These are phyloP conservation scores for Athripsodes cinereus DNA, from an alignment of 2,888 invertebrate genomes.

Conservation along the genomic window DNA sequence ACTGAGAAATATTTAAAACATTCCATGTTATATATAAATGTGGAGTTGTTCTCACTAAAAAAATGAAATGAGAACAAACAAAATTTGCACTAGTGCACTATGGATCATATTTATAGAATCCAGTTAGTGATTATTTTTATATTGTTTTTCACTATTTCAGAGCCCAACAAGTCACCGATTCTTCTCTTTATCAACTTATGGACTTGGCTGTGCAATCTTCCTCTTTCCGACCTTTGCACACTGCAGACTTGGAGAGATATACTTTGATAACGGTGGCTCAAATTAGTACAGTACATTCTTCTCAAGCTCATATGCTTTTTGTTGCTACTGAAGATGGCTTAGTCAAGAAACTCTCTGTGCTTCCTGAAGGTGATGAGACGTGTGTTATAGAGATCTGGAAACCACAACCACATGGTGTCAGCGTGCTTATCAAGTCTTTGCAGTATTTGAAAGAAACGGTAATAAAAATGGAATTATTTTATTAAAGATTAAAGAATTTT, in stretches of 20 bases:
- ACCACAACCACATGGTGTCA: constrained; percentile 51
- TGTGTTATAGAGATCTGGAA: constrained; percentile 85
- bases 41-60: no score
- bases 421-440: constrained; percentile 57
- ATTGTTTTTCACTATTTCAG: constrained; percentile 29
- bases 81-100: no score
- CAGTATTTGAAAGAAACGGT: constrained; percentile 76
- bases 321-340: constrained; percentile 70
- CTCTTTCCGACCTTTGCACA: constrained; percentile 61
- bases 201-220: constrained; percentile 77
- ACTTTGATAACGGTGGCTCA: constrained; percentile 79
- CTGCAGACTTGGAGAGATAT: constrained; percentile 63
- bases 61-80: no score
- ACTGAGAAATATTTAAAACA: no score
- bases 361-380: constrained; percentile 62
- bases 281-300: constrained; percentile 63
- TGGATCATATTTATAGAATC: no score
- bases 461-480: constrained; percentile 32
- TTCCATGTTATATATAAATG: no score
- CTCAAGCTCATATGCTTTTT: constrained; percentile 70
- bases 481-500: no score
- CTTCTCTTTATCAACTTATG: constrained; percentile 80
- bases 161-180: constrained; percentile 52
- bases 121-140: no score
- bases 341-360: constrained; percentile 73